These are phyloP conservation scores for Mus minutoides DNA, from an alignment of 2,797 vertebrate species.

Conservation along the genomic window DNA sequence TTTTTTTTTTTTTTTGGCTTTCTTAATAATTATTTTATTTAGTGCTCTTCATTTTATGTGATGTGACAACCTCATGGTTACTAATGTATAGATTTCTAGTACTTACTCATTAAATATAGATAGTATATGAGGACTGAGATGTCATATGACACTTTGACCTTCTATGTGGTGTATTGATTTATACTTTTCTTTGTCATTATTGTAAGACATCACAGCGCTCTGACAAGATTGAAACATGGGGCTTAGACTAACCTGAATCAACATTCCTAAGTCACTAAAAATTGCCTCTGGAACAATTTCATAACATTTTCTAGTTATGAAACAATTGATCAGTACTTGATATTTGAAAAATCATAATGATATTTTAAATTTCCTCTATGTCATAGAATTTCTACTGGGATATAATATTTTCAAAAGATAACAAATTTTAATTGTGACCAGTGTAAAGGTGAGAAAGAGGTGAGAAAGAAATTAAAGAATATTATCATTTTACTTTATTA, in stretches of 20 bases:
- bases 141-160: fast-evolving
- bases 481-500: too few species aligned
- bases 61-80: neutral
- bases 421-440: neutral
- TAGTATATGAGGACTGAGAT: neutral
- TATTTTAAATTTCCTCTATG: conserved; percentile 13
- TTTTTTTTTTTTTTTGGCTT: neutral
- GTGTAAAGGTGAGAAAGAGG: neutral
- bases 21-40: neutral
- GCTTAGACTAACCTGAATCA: neutral
- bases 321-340: neutral
- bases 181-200: neutral
- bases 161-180: neutral
- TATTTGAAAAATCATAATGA: neutral
- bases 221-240: neutral
- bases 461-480: too few species aligned
- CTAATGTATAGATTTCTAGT: neutral
- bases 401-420: neutral
- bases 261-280: neutral
- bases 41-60: neutral
- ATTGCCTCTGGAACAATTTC: neutral
- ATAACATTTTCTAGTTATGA: neutral
- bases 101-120: neutral
- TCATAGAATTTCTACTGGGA: neutral
- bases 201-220: neutral